Conservation (phyloP, 2,888 invertebrate species). For the Liopterus haemorrhoidalis region DNA sequence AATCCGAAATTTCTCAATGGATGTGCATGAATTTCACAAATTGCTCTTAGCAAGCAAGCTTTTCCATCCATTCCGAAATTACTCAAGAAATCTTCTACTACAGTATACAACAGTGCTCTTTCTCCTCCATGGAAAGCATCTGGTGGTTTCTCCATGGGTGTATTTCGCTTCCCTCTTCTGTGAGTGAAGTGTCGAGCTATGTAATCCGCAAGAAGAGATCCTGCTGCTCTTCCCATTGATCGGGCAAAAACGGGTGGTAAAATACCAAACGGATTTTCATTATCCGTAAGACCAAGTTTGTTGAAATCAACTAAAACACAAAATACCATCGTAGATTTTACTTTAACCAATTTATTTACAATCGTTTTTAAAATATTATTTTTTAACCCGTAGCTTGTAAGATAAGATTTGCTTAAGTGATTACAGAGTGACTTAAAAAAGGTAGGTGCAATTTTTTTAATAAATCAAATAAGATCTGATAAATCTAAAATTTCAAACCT, state of each 20-base stretch:
- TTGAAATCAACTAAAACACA: slow-evolving; percentile 70
- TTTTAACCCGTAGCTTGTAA: too few relatives aligned
- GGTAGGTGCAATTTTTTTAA: too few relatives aligned
- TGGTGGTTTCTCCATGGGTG: slow-evolving; percentile 43
- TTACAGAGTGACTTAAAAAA: too few relatives aligned
- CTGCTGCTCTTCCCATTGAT: slow-evolving; percentile 69
- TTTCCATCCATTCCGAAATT: slow-evolving; percentile 78
- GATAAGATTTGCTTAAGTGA: too few relatives aligned
- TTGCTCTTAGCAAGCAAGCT: slow-evolving; percentile 74
- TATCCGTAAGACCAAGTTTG: slow-evolving; percentile 79
- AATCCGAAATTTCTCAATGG: slow-evolving; percentile 72
- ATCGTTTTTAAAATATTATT: not conserved
- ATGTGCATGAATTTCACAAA: slow-evolving; percentile 80
- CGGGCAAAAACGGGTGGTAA: slow-evolving; percentile 70
- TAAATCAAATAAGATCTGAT: too few relatives aligned
- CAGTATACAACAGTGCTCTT: slow-evolving; percentile 69
- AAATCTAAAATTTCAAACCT: not conserved
- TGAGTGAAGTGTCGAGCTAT: slow-evolving; percentile 64
- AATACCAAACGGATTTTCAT: slow-evolving; percentile 79
- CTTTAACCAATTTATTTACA: slow-evolving; percentile 3
- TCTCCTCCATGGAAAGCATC: slow-evolving; percentile 73
- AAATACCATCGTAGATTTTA: slow-evolving; percentile 14
- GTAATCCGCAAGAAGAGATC: slow-evolving; percentile 64
- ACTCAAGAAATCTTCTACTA: slow-evolving; percentile 71
- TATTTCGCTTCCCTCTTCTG: slow-evolving; percentile 50